phyloP scores from a whole-genome alignment of 2,888 invertebrate species.

The Monochamus alternatus region DNA sequence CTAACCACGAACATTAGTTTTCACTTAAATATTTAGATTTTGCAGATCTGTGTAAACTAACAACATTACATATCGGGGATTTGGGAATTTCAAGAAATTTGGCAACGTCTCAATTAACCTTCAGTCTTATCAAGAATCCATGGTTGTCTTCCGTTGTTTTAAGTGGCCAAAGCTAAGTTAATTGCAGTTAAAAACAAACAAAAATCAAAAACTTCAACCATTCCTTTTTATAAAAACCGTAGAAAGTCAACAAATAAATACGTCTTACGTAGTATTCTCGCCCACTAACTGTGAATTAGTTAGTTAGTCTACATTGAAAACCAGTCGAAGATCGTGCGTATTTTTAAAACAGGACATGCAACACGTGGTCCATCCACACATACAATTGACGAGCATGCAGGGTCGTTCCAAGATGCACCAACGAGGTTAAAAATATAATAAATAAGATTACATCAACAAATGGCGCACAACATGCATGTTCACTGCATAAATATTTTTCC shows the following conservation, averaged over 20 bases:
- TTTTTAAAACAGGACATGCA: slow-evolving; percentile 22
- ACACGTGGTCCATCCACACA: slow-evolving; percentile 13
- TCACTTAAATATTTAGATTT: too few species aligned
- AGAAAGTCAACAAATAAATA: not conserved
- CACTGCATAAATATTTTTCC: slow-evolving; percentile 13
- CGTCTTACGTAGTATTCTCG: not conserved
- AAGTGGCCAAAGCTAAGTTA: too few species aligned
- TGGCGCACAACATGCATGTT: slow-evolving; percentile 23
- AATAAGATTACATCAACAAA: slow-evolving; percentile 15
- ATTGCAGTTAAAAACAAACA: too few species aligned
- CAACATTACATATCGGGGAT: not conserved
- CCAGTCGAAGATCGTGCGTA: not conserved
- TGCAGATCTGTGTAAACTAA: too few species aligned
- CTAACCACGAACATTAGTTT: too few species aligned
- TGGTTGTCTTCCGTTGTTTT: not conserved
- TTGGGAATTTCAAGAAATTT: not conserved
- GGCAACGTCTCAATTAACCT: not conserved
- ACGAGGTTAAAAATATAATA: slow-evolving; percentile 24
- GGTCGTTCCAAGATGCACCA: slow-evolving; percentile 3
- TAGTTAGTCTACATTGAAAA: slow-evolving; percentile 7
- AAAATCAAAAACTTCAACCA: not conserved
- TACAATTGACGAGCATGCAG: slow-evolving; percentile 2
- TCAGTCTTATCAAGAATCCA: not conserved
- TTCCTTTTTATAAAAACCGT: not conserved
- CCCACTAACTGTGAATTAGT: not conserved